A percentile compares a stretch with the other conserved stretches of the same genome.
Evolutionary conservation across 2,113 vertebrate species (phyloP).

Genomic region (Emydura subglobosa): DNA sequence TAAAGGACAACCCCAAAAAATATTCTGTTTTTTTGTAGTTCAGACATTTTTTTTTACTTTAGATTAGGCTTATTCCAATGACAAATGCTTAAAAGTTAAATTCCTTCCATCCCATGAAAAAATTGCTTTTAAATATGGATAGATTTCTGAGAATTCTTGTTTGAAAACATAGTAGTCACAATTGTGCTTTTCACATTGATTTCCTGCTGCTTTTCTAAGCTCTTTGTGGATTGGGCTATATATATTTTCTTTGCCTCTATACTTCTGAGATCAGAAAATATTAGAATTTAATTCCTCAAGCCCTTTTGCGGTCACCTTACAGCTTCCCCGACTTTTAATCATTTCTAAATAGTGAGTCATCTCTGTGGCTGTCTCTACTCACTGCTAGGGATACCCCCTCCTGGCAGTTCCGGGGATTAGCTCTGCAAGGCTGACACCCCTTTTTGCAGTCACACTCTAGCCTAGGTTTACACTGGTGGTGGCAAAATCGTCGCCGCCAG

Average conservation of each 20-base stretch:
- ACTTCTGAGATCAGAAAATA: neutral
- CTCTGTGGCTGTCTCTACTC: neutral
- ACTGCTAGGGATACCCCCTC: neutral
- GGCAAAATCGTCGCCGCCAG: too few species aligned
- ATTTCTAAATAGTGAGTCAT: neutral
- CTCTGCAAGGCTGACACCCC: neutral
- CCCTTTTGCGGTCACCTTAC: neutral
- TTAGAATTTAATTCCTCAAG: accelerated
- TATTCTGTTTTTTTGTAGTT: neutral
- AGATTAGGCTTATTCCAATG: neutral
- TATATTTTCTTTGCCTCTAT: neutral
- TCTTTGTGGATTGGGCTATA: neutral
- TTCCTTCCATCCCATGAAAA: neutral
- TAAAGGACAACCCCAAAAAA: neutral
- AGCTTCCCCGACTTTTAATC: neutral
- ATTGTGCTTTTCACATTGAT: neutral
- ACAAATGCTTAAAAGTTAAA: neutral
- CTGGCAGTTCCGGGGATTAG: neutral
- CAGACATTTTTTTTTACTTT: neutral
- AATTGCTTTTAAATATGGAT: neutral
- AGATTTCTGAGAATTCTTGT: neutral
- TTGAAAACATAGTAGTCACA: neutral
- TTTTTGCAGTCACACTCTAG: neutral
- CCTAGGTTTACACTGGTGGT: too few species aligned
- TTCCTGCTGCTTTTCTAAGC: neutral